Percentiles rank a stretch among this genome's conserved stretches.
These are phyloP conservation scores for Crenichthys baileyi DNA, from an alignment of 2,797 vertebrate genomes.

Conservation along the genomic window DNA sequence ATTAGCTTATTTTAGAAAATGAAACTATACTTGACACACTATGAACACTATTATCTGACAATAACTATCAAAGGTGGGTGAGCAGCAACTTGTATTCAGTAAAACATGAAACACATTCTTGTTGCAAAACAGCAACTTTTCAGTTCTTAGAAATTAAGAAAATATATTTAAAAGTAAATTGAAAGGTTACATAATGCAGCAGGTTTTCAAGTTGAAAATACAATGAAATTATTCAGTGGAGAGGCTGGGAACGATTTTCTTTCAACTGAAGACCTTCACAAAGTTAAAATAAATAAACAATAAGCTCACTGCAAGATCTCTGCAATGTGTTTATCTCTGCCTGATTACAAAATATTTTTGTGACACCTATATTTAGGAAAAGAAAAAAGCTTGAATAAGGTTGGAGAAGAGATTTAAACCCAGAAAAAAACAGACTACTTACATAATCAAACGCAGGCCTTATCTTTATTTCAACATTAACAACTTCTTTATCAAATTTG, in stretches of 20 bases:
- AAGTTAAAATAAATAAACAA: background rate
- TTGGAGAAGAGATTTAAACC: background rate
- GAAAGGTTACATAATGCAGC: background rate
- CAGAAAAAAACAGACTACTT: background rate
- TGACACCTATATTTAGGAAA: background rate
- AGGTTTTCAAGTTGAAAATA: conserved; percentile 1
- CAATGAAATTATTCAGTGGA: background rate
- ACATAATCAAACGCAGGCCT: conserved; percentile 14
- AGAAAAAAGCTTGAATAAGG: background rate
- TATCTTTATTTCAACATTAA: conserved; percentile 20
- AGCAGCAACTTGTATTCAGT: background rate
- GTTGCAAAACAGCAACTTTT: background rate
- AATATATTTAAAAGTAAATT: background rate
- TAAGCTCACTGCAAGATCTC: background rate
- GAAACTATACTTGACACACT: background rate
- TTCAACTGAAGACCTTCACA: background rate
- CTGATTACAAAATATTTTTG: background rate
- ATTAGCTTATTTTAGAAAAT: background rate
- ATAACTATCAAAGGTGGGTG: background rate
- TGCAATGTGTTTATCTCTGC: conserved; percentile 4
- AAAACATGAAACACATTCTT: background rate
- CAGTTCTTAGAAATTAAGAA: background rate
- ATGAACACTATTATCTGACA: background rate
- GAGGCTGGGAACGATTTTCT: background rate
- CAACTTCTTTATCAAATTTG: conserved; percentile 24